Base-by-base conservation (phyloP, 2,888 invertebrate genomes). In the Bugulina stolonifera region DNA sequence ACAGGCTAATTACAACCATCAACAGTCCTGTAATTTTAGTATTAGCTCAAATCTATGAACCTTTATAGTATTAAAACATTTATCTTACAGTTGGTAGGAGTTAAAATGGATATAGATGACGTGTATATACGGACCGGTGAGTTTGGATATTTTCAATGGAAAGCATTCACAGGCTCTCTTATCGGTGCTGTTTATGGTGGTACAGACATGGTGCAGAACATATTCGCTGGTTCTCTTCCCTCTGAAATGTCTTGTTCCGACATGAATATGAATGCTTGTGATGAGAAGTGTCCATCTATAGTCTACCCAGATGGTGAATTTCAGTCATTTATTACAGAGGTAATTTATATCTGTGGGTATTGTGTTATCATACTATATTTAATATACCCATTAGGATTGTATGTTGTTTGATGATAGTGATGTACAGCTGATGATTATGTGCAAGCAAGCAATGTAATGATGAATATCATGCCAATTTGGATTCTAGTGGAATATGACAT, bases 401-500 rank as follows among this genome's bases (percentile, higher is more conserved):
- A n/a, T n/a, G n/a, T n/a, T n/a, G n/a, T n/a, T n/a, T n/a, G n/a
- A n/a, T n/a, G n/a, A n/a, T n/a, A n/a, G n/a, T n/a, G n/a, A n/a
- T n/a, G n/a, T n/a, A n/a, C n/a, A n/a, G n/a, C n/a, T n/a, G n/a
- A n/a, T n/a, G n/a, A n/a, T n/a, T n/a, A n/a, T n/a, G n/a, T n/a
- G n/a, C n/a, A n/a, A n/a, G n/a, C n/a, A n/a, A n/a, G n/a, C n/a
- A n/a, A n/a, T n/a, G n/a, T n/a, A n/a, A n/a, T n/a, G n/a, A n/a
- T 43, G 43, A 43, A 5, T 5, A 43, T 43, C 43, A 43, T 57
- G 5, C 5, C 27, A 18, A 10, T 69, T 32, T 69, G 5, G 10
- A 32, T 69, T 69, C 3, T 29, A 70, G 70, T 70, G 70, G 70
- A 70, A 70, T 25, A 3, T 70, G 70, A 70, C 70, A 43, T 70